These are phyloP conservation scores for Pseudorectes ferrugineus DNA, from an alignment of 2,113 vertebrate species.

Conservation along the genomic window DNA sequence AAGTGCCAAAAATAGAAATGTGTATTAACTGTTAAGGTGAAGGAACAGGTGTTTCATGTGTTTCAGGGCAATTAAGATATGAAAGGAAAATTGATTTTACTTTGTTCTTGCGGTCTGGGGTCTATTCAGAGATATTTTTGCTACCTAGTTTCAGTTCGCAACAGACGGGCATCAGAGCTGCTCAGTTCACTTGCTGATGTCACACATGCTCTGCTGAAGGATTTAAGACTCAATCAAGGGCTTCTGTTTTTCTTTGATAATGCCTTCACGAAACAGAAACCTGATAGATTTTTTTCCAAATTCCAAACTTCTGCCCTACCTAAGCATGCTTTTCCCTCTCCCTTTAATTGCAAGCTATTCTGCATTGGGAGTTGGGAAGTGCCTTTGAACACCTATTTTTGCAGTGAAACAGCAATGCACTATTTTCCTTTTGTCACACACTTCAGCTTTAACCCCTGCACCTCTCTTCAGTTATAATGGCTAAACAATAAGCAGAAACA, in stretches of 20 bases:
- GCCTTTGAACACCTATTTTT: neutral
- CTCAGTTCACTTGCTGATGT: slow-evolving; percentile 28
- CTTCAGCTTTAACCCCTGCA: slow-evolving; percentile 35
- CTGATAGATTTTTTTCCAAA: neutral
- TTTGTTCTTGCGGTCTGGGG: neutral
- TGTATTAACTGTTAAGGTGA: slow-evolving; percentile 37
- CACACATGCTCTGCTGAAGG: neutral
- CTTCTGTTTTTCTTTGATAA: slow-evolving; percentile 12
- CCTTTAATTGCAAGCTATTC: neutral
- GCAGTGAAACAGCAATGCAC: neutral
- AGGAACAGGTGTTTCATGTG: slow-evolving; percentile 35
- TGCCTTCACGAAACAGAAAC: neutral
- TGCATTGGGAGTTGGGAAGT: neutral
- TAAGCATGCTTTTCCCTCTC: neutral
- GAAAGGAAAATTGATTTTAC: neutral
- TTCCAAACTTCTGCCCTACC: neutral
- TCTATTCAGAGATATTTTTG: slow-evolving; percentile 16
- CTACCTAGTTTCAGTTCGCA: neutral
- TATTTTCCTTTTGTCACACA: neutral
- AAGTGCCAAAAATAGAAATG: slow-evolving; percentile 44
- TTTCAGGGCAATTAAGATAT: neutral
- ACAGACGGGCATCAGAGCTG: slow-evolving; percentile 14
- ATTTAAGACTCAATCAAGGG: slow-evolving; percentile 14
- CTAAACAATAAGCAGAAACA: slow-evolving; percentile 5
- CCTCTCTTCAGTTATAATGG: neutral